Evolutionary conservation across 2,888 invertebrate species (phyloP).

Genomic region (Zhengitettix transpicula): DNA sequence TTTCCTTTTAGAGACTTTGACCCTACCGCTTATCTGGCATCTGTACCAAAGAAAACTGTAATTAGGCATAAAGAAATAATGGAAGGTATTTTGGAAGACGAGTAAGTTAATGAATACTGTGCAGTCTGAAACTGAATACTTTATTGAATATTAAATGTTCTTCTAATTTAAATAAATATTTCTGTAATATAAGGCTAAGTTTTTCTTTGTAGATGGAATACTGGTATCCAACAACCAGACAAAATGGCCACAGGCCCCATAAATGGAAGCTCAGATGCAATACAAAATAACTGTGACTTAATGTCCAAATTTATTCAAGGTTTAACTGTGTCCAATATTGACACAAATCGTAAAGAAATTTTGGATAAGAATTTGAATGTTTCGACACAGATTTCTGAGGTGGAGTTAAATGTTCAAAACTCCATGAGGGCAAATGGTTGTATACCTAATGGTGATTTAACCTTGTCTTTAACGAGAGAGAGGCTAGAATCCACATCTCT

Average conservation of each 20-base stretch:
- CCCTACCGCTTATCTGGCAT: slow-evolving; percentile 70
- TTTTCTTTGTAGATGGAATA: no score
- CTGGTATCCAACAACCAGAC: no score
- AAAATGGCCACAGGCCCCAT: background rate
- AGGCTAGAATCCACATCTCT: slow-evolving; percentile 53
- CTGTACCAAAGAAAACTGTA: slow-evolving; percentile 61
- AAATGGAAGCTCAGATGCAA: slow-evolving; percentile 5
- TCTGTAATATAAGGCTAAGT: no score
- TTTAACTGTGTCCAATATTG: background rate
- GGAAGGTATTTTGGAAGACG: background rate
- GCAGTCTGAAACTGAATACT: no score
- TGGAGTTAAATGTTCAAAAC: background rate
- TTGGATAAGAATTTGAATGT: background rate
- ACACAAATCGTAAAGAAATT: background rate
- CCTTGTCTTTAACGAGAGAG: slow-evolving; percentile 25
- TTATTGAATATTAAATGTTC: no score
- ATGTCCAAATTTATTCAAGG: background rate
- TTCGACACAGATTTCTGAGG: background rate
- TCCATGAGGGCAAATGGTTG: slow-evolving; percentile 1
- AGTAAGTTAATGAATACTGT: background rate
- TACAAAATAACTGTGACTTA: background rate
- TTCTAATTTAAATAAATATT: no score
- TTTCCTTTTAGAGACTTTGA: slow-evolving; percentile 77
- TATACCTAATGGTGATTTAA: slow-evolving; percentile 5
- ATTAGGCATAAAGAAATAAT: slow-evolving; percentile 42